Evolutionary conservation across 2,797 vertebrate species (phyloP).

Genomic region (Sardinella longiceps): DNA sequence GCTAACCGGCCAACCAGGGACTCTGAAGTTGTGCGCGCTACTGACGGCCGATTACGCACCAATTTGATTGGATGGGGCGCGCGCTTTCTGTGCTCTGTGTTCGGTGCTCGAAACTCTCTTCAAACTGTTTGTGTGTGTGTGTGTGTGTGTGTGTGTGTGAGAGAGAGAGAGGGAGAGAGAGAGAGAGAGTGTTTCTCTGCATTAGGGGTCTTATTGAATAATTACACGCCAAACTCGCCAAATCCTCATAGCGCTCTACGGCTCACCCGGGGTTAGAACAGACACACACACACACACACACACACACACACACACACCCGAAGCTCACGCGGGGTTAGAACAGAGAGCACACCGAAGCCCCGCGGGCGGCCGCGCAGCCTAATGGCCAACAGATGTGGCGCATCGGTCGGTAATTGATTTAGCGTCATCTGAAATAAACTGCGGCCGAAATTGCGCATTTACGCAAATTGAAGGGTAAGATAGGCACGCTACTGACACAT

Average conservation of each 20-base stretch:
- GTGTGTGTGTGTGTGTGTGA: too few species aligned
- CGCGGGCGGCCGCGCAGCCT: conserved; percentile 45
- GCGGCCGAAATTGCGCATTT: conserved; percentile 50
- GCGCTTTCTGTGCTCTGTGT: too few species aligned
- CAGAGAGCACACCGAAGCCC: conserved; percentile 35
- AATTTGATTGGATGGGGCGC: conserved; percentile 78
- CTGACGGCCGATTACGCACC: conserved; percentile 67
- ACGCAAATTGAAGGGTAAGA: conserved; percentile 28
- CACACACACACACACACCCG: too few species aligned
- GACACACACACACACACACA: too few species aligned
- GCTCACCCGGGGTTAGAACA: too few species aligned
- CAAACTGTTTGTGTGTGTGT: too few species aligned
- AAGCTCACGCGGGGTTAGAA: conserved; percentile 32
- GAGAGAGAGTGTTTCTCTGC: too few species aligned
- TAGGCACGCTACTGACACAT: not conserved
- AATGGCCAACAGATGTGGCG: conserved; percentile 68
- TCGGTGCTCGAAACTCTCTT: too few species aligned
- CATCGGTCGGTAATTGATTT: conserved; percentile 70
- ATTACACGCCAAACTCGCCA: conserved; percentile 50
- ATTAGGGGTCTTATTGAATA: conserved; percentile 56
- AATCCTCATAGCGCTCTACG: conserved; percentile 4
- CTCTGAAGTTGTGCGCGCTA: conserved; percentile 65
- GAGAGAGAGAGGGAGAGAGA: too few species aligned
- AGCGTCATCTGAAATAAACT: conserved; percentile 40
- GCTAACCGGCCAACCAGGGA: too few species aligned